Base-by-base conservation (phyloP, 2,888 invertebrate species). In the Apoda limacodes region DNA sequence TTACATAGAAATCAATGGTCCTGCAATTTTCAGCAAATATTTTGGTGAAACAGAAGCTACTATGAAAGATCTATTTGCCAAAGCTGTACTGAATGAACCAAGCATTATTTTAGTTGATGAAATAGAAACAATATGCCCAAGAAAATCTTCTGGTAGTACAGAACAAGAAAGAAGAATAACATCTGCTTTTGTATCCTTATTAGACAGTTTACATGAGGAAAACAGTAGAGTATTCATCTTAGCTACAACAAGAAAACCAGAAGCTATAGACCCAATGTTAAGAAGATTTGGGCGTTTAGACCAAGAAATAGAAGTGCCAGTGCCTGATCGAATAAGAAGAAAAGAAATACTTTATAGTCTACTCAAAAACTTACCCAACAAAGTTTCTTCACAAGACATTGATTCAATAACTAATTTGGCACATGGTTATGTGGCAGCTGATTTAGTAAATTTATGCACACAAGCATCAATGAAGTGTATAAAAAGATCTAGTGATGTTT, bases 351-450 rank as follows among this genome's bases (percentile, higher is more conserved):
- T 96, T 3, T 55, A 65, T 13, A 87, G 85, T 46, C 60, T 92
- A 28, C 67, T 95, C 0, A 54, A 55, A 13, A 80, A 74, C 32
- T 58, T 87, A 2, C 65, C 83, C 0, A 84, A 88, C 50, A 64
- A 62, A 34, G 55, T 94, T 13, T 70, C 59, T 3, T 55, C 70
- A 0, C 60, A 78, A 5, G 84, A 89, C 12, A 62, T 92, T 5
- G 68, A 82, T 37, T 62, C 82, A 31, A 82, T 95, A 30, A 85
- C 93, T 1, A 83, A 84, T 37, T 70, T 84, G 25, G 90, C 93
- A 4, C 95, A 96, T 64, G 96, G 95, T 1, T 96, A 89, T 78
- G 95, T 96, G 1, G 95, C 93, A 4, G 92, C 93, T 1, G 96
- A 97, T 82, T 71, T 97, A 28, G 83, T 86, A 0, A 88, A 88